A percentile compares a stretch with the other conserved stretches of the same genome.
These are phyloP conservation scores for Chaetoderma sp. DNA, from an alignment of 2,888 invertebrate species.

Conservation along the genomic window DNA sequence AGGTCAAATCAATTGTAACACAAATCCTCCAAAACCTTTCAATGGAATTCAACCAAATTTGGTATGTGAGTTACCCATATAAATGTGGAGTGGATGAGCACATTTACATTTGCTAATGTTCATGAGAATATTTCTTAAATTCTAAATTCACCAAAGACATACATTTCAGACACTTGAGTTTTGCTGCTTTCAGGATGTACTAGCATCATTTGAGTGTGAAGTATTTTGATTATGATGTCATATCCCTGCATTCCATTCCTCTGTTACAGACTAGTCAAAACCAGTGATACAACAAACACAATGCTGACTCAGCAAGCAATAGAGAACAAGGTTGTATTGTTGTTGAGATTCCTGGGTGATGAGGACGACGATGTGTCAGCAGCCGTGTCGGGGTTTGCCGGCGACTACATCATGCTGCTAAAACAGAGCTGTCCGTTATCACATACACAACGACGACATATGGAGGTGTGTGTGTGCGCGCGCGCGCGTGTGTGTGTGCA, in stretches of 20 bases:
- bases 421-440: constrained; percentile 66
- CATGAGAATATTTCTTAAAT: too few species aligned
- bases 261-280: constrained; percentile 56
- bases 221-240: background rate
- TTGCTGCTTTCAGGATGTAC: too few species aligned
- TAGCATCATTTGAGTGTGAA: too few species aligned
- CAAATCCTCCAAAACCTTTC: too few species aligned
- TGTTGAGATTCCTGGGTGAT: constrained; percentile 71
- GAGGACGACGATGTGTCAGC: constrained; percentile 73
- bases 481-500: too few species aligned
- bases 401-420: constrained; percentile 71
- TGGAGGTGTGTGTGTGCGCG: constrained; percentile 55
- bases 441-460: constrained; percentile 64
- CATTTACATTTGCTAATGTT: too few species aligned
- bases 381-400: constrained; percentile 71
- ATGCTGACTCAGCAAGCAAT: constrained; percentile 58
- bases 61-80: too few species aligned
- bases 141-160: too few species aligned
- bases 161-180: too few species aligned
- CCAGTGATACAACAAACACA: constrained; percentile 50
- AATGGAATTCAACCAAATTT: too few species aligned
- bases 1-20: too few species aligned
- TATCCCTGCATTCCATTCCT: background rate
- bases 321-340: constrained; percentile 70
- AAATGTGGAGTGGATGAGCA: too few species aligned